These are phyloP conservation scores for Podocnemis expansa DNA, from an alignment of 2,113 vertebrate genomes.

Conservation along the genomic window DNA sequence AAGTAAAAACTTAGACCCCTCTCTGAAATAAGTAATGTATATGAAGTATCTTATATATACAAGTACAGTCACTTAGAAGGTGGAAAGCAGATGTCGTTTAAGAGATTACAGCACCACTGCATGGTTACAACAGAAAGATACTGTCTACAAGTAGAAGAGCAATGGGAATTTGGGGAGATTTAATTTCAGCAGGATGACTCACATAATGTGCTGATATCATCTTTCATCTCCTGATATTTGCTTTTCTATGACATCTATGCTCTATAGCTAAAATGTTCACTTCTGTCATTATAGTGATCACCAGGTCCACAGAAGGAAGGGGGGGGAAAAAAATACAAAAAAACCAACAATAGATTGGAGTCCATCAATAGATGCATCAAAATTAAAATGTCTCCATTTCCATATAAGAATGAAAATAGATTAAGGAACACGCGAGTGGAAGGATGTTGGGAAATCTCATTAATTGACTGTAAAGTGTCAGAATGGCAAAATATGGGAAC, in stretches of 20 bases:
- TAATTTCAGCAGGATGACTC: background rate
- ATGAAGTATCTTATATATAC: no score
- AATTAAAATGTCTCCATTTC: background rate
- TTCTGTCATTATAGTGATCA: background rate
- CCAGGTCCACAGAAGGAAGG: background rate
- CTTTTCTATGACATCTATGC: background rate
- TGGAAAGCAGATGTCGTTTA: background rate
- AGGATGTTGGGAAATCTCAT: background rate
- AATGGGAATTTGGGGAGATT: background rate
- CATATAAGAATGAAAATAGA: background rate
- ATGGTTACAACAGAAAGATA: background rate
- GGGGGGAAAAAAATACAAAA: background rate
- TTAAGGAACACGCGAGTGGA: background rate
- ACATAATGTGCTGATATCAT: no score
- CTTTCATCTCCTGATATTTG: background rate
- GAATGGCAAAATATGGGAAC: background rate
- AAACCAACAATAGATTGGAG: background rate
- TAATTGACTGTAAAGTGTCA: rapidly evolving
- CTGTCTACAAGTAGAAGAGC: background rate
- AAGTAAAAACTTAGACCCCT: background rate
- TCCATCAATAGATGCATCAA: background rate
- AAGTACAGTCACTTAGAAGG: background rate
- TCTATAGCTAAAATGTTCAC: background rate
- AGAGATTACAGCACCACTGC: background rate
- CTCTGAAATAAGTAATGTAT: no score